These are phyloP conservation scores for Gobiocypris rarus DNA, from an alignment of 2,113 vertebrate species.

Conservation along the genomic window DNA sequence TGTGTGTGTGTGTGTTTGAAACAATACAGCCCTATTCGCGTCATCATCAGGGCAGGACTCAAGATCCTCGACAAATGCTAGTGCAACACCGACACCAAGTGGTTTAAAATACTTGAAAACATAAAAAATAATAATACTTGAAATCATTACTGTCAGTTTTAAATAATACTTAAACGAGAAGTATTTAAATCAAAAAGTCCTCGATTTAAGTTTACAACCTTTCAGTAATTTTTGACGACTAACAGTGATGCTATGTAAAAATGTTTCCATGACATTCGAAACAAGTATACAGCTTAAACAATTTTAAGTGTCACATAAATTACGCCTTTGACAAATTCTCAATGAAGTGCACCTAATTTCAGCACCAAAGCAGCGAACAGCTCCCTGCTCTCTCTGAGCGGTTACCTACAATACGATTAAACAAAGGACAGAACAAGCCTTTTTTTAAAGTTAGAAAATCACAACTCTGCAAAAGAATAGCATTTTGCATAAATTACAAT, in stretches of 20 bases:
- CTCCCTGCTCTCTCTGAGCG: background rate
- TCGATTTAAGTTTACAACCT: background rate
- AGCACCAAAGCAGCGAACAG: background rate
- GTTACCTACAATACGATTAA: background rate
- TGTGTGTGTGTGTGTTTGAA: background rate
- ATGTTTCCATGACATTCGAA: background rate
- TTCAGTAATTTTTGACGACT: background rate
- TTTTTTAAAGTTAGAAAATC: background rate
- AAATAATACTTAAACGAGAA: background rate
- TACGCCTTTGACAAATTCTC: no score
- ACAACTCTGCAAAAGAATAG: conserved; percentile 28
- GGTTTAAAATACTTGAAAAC: background rate
- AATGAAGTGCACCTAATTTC: background rate
- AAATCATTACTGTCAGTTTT: background rate
- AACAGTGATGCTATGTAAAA: background rate
- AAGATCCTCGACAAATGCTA: background rate
- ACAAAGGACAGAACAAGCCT: no score
- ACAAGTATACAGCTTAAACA: background rate
- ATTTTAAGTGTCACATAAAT: no score
- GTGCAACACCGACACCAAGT: conserved; percentile 39
- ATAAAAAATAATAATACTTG: no score
- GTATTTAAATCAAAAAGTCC: background rate
- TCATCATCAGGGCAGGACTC: conserved; percentile 3
- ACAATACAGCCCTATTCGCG: background rate
- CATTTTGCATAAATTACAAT: background rate